These are phyloP conservation scores for Macrosoma leucophasiata DNA, from an alignment of 2,888 invertebrate species.

Conservation along the genomic window DNA sequence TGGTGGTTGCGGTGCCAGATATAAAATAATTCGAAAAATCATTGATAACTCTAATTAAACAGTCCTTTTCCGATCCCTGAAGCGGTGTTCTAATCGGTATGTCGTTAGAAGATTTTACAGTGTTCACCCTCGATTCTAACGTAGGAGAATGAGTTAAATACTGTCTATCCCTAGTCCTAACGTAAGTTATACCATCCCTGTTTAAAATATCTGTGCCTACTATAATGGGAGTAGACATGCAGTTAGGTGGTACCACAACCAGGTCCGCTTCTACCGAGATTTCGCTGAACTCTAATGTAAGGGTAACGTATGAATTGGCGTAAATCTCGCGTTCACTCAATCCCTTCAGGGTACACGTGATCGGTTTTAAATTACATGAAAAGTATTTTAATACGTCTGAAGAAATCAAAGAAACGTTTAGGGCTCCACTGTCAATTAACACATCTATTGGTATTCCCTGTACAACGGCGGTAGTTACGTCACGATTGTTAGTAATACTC, in stretches of 20 bases:
- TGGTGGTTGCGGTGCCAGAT: slow-evolving; percentile 15
- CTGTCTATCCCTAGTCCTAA: not conserved
- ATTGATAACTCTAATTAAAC: slow-evolving; percentile 10
- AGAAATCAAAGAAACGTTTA: slow-evolving; percentile 19
- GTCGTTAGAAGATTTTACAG: not conserved
- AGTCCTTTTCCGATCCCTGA: slow-evolving; percentile 5
- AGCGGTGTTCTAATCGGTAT: slow-evolving; percentile 8
- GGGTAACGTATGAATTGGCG: slow-evolving; percentile 10
- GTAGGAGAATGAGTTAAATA: not conserved
- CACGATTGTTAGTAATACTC: slow-evolving; percentile 2
- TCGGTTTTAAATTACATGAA: slow-evolving; percentile 7
- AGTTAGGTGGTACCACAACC: slow-evolving; percentile 9
- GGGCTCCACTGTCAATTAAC: slow-evolving; percentile 21
- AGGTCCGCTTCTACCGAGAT: slow-evolving; percentile 11
- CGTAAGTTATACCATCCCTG: not conserved
- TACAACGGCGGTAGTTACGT: slow-evolving; percentile 14
- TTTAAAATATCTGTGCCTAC: slow-evolving; percentile 13
- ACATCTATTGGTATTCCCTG: slow-evolving; percentile 16
- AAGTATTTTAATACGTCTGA: slow-evolving; percentile 11
- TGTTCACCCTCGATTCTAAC: not conserved
- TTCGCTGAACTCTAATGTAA: slow-evolving; percentile 9
- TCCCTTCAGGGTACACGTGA: slow-evolving; percentile 10
- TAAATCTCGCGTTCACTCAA: slow-evolving; percentile 6
- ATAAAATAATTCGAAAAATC: slow-evolving; percentile 13
- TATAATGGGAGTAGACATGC: slow-evolving; percentile 7